Evolutionary conservation across 2,888 invertebrate species (phyloP).

Genomic region (Dexiosoma caninum): DNA sequence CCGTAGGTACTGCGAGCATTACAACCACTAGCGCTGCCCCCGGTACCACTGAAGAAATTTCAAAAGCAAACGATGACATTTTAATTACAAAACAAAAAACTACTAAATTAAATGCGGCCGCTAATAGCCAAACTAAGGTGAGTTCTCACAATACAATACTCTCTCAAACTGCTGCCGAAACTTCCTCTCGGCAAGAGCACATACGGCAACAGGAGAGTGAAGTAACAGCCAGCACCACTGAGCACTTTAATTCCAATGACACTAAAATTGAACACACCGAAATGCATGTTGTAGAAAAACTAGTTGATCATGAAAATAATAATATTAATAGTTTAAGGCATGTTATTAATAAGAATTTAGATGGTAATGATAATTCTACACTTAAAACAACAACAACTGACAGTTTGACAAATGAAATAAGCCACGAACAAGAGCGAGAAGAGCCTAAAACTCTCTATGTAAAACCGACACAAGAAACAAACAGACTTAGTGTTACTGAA

Average conservation of each 20-base stretch:
- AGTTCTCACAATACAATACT: constrained; percentile 70
- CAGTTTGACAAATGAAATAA: constrained; percentile 9
- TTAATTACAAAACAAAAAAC: constrained; percentile 50
- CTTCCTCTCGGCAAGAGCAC: constrained; percentile 56
- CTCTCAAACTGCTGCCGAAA: constrained; percentile 38
- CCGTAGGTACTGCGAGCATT: constrained; percentile 70
- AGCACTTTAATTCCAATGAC: constrained; percentile 56
- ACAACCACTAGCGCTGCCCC: constrained; percentile 52
- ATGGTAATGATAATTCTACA: constrained; percentile 65
- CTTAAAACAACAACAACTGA: constrained; percentile 4
- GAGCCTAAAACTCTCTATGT: constrained; percentile 34
- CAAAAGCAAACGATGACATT: constrained; percentile 54
- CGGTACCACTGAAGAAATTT: constrained; percentile 55
- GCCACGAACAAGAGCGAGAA: constrained; percentile 20
- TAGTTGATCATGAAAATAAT: constrained; percentile 70
- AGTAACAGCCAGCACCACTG: constrained; percentile 59
- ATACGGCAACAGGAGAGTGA: constrained; percentile 46
- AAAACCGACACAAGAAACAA: constrained; percentile 39
- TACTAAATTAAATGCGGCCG: constrained; percentile 56
- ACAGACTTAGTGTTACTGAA: neutral
- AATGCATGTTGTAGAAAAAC: constrained; percentile 66
- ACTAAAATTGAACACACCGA: constrained; percentile 38
- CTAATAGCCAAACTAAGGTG: constrained; percentile 71
- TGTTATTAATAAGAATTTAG: constrained; percentile 64
- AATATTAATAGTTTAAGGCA: constrained; percentile 70